These are phyloP conservation scores for Brachyptera putata DNA, from an alignment of 2,888 invertebrate species.

Conservation along the genomic window DNA sequence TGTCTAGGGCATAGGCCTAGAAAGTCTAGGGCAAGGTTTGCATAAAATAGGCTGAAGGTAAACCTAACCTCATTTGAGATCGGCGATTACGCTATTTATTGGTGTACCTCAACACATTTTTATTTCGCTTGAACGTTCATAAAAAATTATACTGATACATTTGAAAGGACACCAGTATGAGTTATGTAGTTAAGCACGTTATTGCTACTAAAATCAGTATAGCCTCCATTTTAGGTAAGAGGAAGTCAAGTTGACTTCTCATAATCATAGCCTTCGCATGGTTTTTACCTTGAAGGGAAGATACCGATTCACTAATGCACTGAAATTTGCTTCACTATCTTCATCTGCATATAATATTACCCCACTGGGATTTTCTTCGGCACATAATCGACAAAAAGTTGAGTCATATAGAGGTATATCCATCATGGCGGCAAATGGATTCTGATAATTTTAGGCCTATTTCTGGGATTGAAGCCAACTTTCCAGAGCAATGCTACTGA, in stretches of 20 bases:
- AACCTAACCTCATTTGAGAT: no score
- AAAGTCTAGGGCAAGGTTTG: no score
- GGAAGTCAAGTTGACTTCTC: conserved; percentile 41
- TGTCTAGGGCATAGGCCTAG: no score
- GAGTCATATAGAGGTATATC: conserved; percentile 58
- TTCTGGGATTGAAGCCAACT: no score
- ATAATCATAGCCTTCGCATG: conserved; percentile 45
- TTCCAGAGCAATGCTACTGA: no score
- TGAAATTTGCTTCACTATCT: conserved; percentile 58
- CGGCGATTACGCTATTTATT: no score
- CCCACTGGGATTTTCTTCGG: conserved; percentile 65
- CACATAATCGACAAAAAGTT: conserved; percentile 70
- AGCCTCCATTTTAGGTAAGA: conserved; percentile 39
- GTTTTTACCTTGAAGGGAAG: conserved; percentile 65
- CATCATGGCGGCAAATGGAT: conserved; percentile 36
- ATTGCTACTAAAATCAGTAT: conserved; percentile 41
- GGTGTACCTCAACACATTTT: no score
- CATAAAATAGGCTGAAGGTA: no score
- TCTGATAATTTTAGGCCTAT: no score
- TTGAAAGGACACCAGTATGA: conserved; percentile 36
- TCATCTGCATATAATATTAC: conserved; percentile 57
- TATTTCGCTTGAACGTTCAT: no score
- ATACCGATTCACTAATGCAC: conserved; percentile 65
- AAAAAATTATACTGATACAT: no score
- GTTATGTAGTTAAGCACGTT: conserved; percentile 40